Evolutionary conservation across 2,888 invertebrate species (phyloP).

Genomic region (Meteorus cinctellus): DNA sequence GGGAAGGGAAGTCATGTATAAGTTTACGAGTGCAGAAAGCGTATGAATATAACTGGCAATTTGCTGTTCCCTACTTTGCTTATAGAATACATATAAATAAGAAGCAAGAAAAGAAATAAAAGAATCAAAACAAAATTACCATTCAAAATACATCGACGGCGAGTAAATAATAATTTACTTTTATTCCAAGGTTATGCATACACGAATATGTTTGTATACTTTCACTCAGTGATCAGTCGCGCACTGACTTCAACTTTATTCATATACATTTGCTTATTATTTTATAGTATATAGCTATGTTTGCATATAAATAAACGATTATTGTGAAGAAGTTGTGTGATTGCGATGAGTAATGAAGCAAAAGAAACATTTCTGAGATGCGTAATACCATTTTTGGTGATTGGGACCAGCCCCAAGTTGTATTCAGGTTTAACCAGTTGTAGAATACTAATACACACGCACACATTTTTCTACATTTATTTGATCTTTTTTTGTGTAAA

Average conservation of each 20-base stretch:
- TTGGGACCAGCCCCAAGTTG: constrained; percentile 47
- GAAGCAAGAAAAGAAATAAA: not conserved
- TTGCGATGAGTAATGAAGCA: constrained; percentile 24
- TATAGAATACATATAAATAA: constrained; percentile 25
- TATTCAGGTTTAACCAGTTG: constrained; percentile 32
- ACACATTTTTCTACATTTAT: not conserved
- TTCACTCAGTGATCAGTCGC: not conserved
- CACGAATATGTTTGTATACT: constrained; percentile 1
- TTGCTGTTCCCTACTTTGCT: constrained; percentile 33
- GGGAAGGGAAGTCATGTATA: constrained; percentile 58
- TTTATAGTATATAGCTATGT: not conserved
- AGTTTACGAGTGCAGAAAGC: constrained; percentile 62
- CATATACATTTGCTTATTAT: constrained; percentile 19
- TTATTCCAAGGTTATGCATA: constrained; percentile 22
- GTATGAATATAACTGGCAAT: constrained; percentile 61
- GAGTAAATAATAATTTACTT: constrained; percentile 9
- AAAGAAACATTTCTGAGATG: constrained; percentile 52
- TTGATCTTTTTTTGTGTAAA: not conserved
- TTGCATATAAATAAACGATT: not conserved
- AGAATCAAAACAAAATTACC: constrained; percentile 23
- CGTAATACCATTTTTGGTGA: constrained; percentile 65
- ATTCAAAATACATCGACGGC: constrained; percentile 18
- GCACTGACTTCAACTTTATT: not conserved
- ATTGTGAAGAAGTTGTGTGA: not conserved
- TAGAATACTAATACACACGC: not conserved